phyloP scores from a whole-genome alignment of 2,113 vertebrate genomes.

The Macrotis lagotis region DNA sequence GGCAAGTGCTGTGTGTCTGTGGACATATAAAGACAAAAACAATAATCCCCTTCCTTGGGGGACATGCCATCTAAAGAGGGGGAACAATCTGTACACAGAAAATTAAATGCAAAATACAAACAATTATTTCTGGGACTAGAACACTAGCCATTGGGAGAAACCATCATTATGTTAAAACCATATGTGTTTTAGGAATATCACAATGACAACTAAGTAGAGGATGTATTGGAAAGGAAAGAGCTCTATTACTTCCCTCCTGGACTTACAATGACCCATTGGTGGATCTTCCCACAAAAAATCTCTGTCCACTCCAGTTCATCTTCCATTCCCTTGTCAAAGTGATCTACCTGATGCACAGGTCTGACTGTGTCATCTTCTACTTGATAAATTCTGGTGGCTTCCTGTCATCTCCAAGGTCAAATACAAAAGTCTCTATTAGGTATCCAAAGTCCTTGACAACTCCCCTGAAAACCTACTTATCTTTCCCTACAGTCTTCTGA shows the following conservation, averaged over 20 bases:
- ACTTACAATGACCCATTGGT: not conserved
- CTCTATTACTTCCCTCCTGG: not conserved
- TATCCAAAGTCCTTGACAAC: too few relatives aligned
- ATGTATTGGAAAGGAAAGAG: not conserved
- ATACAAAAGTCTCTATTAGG: not conserved
- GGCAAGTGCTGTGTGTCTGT: too few relatives aligned
- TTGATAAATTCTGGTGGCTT: not conserved
- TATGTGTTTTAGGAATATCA: not conserved
- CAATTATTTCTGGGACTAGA: not conserved
- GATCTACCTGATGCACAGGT: not conserved
- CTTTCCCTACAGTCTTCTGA: too few relatives aligned
- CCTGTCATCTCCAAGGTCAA: not conserved
- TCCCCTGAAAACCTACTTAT: rapidly evolving
- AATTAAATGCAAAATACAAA: not conserved
- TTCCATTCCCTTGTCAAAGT: not conserved
- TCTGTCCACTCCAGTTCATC: not conserved
- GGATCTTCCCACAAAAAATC: not conserved
- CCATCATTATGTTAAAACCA: too few relatives aligned
- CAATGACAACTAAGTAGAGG: not conserved
- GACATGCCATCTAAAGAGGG: not conserved
- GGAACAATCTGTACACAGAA: not conserved
- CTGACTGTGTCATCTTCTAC: not conserved
- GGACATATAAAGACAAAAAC: not conserved
- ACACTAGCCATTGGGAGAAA: not conserved
- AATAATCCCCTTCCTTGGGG: not conserved